Conservation (phyloP, 2,113 vertebrate genomes). For the Parus major region DNA sequence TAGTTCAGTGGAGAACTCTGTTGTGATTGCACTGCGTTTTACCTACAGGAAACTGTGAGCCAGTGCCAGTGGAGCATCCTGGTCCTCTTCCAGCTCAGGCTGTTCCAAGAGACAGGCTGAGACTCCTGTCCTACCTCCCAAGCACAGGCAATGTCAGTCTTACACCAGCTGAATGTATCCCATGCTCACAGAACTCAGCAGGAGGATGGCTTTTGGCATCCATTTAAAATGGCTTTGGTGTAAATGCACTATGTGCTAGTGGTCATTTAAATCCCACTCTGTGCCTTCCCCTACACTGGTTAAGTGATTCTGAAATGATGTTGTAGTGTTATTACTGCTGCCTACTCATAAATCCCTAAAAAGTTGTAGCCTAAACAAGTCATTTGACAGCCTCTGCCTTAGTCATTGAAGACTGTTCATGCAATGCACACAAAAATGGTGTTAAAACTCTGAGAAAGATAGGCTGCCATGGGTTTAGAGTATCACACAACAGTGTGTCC, state of each 20-base stretch:
- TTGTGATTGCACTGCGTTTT: neutral
- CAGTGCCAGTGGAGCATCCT: neutral
- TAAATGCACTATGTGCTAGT: neutral
- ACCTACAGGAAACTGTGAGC: neutral
- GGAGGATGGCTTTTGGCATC: neutral
- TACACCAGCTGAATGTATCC: neutral
- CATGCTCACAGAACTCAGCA: fast-evolving
- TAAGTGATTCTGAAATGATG: neutral
- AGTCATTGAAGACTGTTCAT: neutral
- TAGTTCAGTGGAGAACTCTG: neutral
- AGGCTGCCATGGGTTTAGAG: neutral
- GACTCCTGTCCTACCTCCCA: neutral
- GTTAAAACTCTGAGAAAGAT: neutral
- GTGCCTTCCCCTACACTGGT: neutral
- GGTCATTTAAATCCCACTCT: neutral
- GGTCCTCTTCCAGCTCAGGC: neutral
- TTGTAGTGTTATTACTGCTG: neutral
- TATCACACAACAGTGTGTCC: neutral
- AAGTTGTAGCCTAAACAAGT: neutral
- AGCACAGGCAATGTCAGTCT: neutral
- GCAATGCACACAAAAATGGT: neutral
- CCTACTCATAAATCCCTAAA: neutral
- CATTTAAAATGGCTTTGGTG: neutral
- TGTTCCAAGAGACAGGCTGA: neutral
- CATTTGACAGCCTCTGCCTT: neutral